A percentile compares a stretch with the other conserved stretches of the same genome.
These are phyloP conservation scores for Trichosurus vulpecula DNA, from an alignment of 2,797 vertebrate species.

Conservation along the genomic window DNA sequence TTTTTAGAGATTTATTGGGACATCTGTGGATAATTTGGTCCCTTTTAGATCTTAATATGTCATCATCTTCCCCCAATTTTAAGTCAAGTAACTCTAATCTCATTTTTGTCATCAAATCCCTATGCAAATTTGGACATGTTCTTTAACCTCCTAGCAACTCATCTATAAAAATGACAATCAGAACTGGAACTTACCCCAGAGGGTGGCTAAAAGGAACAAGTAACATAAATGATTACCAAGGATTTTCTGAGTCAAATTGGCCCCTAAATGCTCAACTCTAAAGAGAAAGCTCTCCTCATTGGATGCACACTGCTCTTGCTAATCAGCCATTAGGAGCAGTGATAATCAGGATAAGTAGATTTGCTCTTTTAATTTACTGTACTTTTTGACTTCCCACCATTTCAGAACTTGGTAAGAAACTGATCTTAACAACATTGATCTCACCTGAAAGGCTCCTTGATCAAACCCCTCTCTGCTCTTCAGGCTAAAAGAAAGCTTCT, in stretches of 20 bases:
- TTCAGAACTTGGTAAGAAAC: slow-evolving; percentile 45
- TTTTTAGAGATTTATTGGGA: not conserved
- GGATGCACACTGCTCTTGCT: slow-evolving; percentile 17
- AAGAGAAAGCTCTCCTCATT: slow-evolving; percentile 27
- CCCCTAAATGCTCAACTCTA: not conserved
- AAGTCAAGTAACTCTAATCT: not conserved
- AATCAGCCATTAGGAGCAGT: slow-evolving; percentile 24
- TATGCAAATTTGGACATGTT: slow-evolving; percentile 29
- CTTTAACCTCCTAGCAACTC: slow-evolving; percentile 25
- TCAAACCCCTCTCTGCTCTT: slow-evolving; percentile 36
- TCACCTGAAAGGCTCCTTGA: slow-evolving; percentile 40
- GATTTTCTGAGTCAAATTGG: slow-evolving; percentile 50
- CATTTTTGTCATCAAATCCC: not conserved
- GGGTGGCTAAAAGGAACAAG: slow-evolving; percentile 28
- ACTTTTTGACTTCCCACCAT: slow-evolving; percentile 49
- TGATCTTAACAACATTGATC: not conserved
- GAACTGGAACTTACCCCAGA: slow-evolving; percentile 42
- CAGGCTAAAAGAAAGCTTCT: slow-evolving; percentile 35
- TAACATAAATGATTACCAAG: slow-evolving; percentile 53
- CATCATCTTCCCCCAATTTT: not conserved
- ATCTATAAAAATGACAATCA: slow-evolving; percentile 44
- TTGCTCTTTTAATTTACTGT: slow-evolving; percentile 51
- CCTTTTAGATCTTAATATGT: not conserved
- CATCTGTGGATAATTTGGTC: not conserved
- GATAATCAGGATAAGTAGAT: slow-evolving; percentile 35